Base-by-base conservation (phyloP, 2,888 invertebrate genomes). In the Aspidiotus destructor region DNA sequence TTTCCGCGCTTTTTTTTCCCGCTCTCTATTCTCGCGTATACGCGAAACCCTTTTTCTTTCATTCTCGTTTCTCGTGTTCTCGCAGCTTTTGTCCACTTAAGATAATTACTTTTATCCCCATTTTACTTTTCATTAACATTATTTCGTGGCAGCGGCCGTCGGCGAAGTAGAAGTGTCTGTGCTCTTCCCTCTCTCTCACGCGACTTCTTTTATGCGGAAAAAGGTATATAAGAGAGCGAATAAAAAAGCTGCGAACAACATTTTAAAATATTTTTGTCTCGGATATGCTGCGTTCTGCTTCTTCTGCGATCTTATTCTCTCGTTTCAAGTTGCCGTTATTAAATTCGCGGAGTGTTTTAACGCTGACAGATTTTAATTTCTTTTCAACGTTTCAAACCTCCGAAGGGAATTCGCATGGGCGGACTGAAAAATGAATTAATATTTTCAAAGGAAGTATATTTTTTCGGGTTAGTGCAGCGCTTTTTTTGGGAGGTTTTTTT, bases 91-190 rank as follows among this genome's bases (percentile, higher is more conserved):
- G 55, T 55, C 55, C 55, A 55, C 55, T 55, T 55, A 15, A 55
- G 55, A 55, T 55, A 55, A 55, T 55, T 17, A 55, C 55, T 17
- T 55, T 17, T 16, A 55, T 16, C 16, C 17, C 55, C 55, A 15
- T 16, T 17, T 16, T 17, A 55, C 55, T 55, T 17, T 55, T 55
- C 55, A 55, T 55, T 55, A 55, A n/a, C 55, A 17, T 55, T 55
- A 55, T 55, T 55, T 16, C 17, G 48, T n/a, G 48, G n/a, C 48
- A n/a, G 48, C 48, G 10, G 11, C 11, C 10, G 48, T 11, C 48
- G 48, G n/a, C 10, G 48, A 48, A 48, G n/a, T 13, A n/a, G 11
- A n/a, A 48, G n/a, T 11, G 48, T 11, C 48, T 11, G n/a, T 11
- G 48, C n/a, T 11, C n/a, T 48, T 48, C 48, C 28, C 5, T 28